phyloP scores from a whole-genome alignment of 37 sponge, comb jelly and placozoan genomes.

The Beroe forskalii region DNA sequence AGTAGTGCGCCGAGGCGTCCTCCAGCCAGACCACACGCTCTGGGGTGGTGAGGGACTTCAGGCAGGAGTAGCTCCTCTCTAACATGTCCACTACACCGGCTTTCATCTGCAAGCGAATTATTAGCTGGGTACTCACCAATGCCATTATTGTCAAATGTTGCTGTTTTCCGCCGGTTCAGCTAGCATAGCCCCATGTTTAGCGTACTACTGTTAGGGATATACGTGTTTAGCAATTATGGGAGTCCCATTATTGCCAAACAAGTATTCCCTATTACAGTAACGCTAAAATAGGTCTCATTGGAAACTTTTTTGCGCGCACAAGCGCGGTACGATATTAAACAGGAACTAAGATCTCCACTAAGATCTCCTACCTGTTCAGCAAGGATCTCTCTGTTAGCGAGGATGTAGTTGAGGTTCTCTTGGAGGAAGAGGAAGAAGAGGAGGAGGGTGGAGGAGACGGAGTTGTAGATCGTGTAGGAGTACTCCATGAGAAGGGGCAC shows the following conservation, averaged over 20 bases:
- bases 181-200: too few relatives aligned
- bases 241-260: neutral
- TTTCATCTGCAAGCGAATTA: neutral
- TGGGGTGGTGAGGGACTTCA: constrained; percentile 10
- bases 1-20: neutral
- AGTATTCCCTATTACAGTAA: neutral
- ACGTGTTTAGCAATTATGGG: too few relatives aligned
- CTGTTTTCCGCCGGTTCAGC: too few relatives aligned
- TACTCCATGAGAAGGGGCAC: constrained; percentile 54
- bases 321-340: neutral
- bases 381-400: neutral
- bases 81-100: neutral
- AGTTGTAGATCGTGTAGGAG: constrained; percentile 52
- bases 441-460: constrained; percentile 2
- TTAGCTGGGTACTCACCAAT: neutral
- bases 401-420: neutral
- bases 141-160: too few relatives aligned
- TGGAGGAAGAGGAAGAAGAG: constrained; percentile 17
- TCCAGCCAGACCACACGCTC: neutral
- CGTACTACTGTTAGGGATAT: too few relatives aligned
- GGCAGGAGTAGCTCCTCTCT: neutral
- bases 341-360: neutral
- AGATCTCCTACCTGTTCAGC: constrained; percentile 27
- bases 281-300: too few relatives aligned
- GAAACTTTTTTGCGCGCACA: too few relatives aligned